phyloP scores from a whole-genome alignment of 2,113 vertebrate genomes.

The Callithrix jacchus region DNA sequence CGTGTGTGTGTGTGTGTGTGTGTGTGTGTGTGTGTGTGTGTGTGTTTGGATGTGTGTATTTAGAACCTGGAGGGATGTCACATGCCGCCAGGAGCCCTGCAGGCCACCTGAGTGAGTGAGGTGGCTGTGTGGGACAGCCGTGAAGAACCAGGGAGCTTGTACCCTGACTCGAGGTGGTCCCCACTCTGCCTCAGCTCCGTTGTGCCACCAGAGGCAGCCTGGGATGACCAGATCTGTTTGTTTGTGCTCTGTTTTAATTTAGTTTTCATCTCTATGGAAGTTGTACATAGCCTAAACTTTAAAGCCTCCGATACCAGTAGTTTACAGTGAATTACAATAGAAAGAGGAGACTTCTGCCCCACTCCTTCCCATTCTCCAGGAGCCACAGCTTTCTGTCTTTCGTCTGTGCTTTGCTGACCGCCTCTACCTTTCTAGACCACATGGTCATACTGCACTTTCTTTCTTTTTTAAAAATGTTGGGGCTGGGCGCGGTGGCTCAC shows the following conservation, averaged over 20 bases:
- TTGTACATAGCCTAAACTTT: not conserved
- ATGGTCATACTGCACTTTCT: not conserved
- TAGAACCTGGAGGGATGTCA: too few species aligned
- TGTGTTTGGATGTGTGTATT: too few species aligned
- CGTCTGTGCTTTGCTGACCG: rapidly evolving
- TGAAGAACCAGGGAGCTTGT: not conserved
- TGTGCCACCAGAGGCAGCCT: not conserved
- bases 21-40: not conserved
- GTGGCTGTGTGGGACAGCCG: not conserved
- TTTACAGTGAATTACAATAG: not conserved
- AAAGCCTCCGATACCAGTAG: not conserved
- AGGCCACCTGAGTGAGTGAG: not conserved
- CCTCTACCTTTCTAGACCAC: not conserved
- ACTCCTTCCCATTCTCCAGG: not conserved
- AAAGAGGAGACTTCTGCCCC: not conserved
- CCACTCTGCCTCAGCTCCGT: not conserved
- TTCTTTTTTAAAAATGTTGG: not conserved
- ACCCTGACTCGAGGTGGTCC: not conserved
- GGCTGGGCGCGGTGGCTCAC: too few species aligned
- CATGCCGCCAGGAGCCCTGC: not conserved
- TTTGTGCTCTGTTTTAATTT: not conserved
- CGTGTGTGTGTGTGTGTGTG: not conserved
- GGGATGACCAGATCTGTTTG: not conserved
- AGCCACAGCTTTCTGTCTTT: not conserved
- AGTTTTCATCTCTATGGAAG: not conserved